These are phyloP conservation scores for Heteromormyrus szaboi DNA, from an alignment of 2,797 vertebrate species.

Conservation along the genomic window DNA sequence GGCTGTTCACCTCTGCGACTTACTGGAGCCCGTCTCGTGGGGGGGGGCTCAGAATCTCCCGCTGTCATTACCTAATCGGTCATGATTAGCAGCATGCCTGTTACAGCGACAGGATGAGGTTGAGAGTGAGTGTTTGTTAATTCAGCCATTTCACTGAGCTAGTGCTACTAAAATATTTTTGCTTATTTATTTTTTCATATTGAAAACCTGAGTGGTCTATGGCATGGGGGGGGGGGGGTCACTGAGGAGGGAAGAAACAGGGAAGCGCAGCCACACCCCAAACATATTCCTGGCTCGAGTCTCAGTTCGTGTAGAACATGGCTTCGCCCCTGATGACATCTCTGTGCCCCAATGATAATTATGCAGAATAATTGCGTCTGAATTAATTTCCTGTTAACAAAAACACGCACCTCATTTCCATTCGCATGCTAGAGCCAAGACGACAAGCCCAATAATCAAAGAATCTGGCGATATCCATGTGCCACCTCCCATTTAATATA, in stretches of 20 bases:
- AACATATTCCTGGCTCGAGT: background rate
- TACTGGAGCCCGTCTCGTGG: background rate
- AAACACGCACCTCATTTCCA: background rate
- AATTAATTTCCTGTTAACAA: background rate
- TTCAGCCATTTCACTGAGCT: background rate
- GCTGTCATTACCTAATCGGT: background rate
- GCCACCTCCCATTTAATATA: background rate
- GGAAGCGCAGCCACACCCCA: background rate
- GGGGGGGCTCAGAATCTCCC: background rate
- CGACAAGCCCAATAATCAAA: background rate
- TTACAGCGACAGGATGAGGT: background rate
- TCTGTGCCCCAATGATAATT: background rate
- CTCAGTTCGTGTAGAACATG: background rate
- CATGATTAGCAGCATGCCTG: background rate
- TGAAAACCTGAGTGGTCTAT: background rate
- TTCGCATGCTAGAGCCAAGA: background rate
- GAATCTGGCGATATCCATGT: background rate
- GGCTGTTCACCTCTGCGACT: background rate
- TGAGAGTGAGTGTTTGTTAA: background rate
- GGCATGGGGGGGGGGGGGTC: background rate
- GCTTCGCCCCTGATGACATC: background rate
- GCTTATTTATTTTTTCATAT: background rate
- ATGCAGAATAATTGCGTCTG: background rate
- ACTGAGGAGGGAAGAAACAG: background rate
- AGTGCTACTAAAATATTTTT: background rate